A percentile compares a stretch with the other conserved stretches of the same genome.
These are phyloP conservation scores for Brachyrhaphis roseni DNA, from an alignment of 2,797 vertebrate genomes.

Conservation along the genomic window DNA sequence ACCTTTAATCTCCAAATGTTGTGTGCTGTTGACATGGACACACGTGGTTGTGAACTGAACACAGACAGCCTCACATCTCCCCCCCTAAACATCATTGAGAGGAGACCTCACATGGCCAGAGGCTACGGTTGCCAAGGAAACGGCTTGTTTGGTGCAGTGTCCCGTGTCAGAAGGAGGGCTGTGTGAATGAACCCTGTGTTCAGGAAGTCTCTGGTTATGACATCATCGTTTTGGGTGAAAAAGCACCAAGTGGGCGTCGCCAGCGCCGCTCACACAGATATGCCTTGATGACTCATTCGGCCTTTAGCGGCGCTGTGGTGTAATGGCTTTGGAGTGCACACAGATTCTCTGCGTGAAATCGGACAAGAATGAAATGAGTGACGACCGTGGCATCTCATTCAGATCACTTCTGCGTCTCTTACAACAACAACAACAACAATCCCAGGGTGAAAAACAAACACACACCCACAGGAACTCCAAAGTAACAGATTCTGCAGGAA, in stretches of 20 bases:
- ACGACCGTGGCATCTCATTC: conserved; percentile 61
- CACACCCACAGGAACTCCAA: background rate
- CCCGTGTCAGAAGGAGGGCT: conserved; percentile 55
- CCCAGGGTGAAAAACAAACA: background rate
- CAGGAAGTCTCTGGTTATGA: conserved; percentile 78
- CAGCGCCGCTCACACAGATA: conserved; percentile 60
- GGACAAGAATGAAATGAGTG: conserved; percentile 59
- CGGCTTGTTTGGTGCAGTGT: conserved; percentile 71
- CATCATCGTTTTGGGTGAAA: conserved; percentile 71
- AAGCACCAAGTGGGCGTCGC: conserved; percentile 61
- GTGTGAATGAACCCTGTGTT: conserved; percentile 83
- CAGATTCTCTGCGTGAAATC: conserved; percentile 48
- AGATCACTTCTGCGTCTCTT: conserved; percentile 28
- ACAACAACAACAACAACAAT: background rate
- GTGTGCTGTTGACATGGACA: conserved; percentile 31
- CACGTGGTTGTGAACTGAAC: conserved; percentile 15
- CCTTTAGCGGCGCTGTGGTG: conserved; percentile 69
- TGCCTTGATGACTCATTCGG: conserved; percentile 71
- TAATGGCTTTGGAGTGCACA: conserved; percentile 60
- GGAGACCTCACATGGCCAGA: conserved; percentile 41
- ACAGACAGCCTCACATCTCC: conserved; percentile 29
- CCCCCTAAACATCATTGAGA: conserved; percentile 61
- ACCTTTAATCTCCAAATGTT: conserved; percentile 3
- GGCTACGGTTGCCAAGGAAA: conserved; percentile 66
- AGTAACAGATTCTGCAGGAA: background rate